phyloP scores from a whole-genome alignment of 1,140 invertebrate genomes.

The Drosophila orosa region DNA sequence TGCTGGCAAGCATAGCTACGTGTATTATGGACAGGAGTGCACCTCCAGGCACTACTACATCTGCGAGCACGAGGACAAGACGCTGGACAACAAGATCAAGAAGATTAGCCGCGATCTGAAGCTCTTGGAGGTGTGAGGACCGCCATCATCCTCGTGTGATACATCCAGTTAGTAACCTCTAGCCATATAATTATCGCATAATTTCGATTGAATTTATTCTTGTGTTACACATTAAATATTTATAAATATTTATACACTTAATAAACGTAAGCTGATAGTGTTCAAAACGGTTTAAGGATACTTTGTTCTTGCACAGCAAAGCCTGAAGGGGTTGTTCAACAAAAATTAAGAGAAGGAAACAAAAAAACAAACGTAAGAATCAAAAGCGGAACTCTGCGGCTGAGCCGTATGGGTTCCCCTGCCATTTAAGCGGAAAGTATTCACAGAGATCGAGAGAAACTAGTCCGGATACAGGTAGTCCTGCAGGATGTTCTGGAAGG shows the following conservation, averaged over 20 bases:
- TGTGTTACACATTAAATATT: slow-evolving; percentile 72
- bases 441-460: slow-evolving; percentile 50
- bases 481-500: slow-evolving; percentile 81
- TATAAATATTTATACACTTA: slow-evolving; percentile 75
- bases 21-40: slow-evolving; percentile 90
- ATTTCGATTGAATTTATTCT: slow-evolving; percentile 74
- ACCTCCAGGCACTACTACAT: slow-evolving; percentile 87
- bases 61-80: slow-evolving; percentile 89
- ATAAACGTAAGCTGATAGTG: slow-evolving; percentile 68
- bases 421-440: slow-evolving; percentile 58
- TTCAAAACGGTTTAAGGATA: slow-evolving; percentile 60
- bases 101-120: slow-evolving; percentile 85
- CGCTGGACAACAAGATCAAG: slow-evolving; percentile 88
- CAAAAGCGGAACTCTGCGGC: slow-evolving; percentile 29
- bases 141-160: slow-evolving; percentile 41
- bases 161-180: slow-evolving; percentile 32
- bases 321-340: slow-evolving; percentile 24
- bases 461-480: slow-evolving; percentile 83
- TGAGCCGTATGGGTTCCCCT: slow-evolving; percentile 46
- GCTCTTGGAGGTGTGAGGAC: slow-evolving; percentile 64
- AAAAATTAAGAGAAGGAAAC: background rate
- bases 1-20: slow-evolving; percentile 86
- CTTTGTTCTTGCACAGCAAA: slow-evolving; percentile 62
- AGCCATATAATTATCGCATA: slow-evolving; percentile 56
- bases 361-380: slow-evolving; percentile 14